Evolutionary conservation across 2,797 vertebrate genomes (phyloP).

Genomic region (Oreochromis grahami): DNA sequence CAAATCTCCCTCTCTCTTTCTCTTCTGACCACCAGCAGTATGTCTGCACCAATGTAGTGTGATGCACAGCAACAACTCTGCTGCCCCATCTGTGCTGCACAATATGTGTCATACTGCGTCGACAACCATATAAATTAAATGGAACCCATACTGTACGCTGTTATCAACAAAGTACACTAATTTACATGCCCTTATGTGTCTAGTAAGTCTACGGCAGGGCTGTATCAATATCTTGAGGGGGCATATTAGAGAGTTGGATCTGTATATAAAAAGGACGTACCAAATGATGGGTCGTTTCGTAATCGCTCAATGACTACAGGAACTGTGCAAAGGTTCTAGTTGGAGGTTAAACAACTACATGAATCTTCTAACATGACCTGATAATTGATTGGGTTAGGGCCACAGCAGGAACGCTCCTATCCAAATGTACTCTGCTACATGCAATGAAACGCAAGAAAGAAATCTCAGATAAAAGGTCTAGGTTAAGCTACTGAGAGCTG

Average conservation of each 20-base stretch:
- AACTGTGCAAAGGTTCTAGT: neutral
- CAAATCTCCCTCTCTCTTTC: neutral
- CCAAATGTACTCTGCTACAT: slow-evolving; percentile 4
- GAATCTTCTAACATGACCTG: slow-evolving; percentile 9
- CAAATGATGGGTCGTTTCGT: neutral
- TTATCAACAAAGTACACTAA: neutral
- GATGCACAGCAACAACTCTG: neutral
- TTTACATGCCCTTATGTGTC: neutral
- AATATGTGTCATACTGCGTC: neutral
- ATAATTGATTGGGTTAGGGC: slow-evolving; percentile 49
- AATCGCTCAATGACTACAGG: neutral
- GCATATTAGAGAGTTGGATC: neutral
- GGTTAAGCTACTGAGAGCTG: slow-evolving; percentile 35
- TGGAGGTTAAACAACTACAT: slow-evolving; percentile 6
- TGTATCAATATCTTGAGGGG: neutral
- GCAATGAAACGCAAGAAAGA: slow-evolving; percentile 4
- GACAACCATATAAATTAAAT: neutral
- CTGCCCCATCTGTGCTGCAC: neutral
- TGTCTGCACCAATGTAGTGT: neutral
- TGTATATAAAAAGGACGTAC: neutral
- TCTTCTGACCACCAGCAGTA: neutral
- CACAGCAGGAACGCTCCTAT: slow-evolving; percentile 32
- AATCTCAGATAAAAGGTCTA: slow-evolving; percentile 38
- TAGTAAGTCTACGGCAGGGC: neutral
- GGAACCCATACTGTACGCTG: rapidly evolving